Evolutionary conservation across 2,113 vertebrate genomes (phyloP), one percentile per base, ranked within the genome.

Genomic region (Cebidichthys violaceus): DNA sequence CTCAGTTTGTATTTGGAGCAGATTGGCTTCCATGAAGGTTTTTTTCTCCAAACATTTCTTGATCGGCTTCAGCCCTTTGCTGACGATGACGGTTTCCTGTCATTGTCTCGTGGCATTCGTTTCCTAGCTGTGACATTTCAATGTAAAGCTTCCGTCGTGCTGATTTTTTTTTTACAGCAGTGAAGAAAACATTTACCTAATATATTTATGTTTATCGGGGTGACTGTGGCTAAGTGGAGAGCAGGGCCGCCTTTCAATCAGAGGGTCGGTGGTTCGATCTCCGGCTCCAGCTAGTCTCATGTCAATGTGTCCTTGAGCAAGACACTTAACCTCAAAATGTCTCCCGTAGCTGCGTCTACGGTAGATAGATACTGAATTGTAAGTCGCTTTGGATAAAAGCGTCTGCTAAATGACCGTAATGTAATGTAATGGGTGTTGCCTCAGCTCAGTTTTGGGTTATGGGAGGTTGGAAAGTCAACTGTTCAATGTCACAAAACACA

Each of bases 81-180:
- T 70, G 29, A 52, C 43, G 1, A 10, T 67, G 37, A 18, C 9
- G 35, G 57, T 55, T 84, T 90, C 77, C 83, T 68, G 39, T 67
- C 72, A 84, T 84, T 82, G 80, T 83, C 27, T 64, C 24, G 35
- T 86, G 82, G 54, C 62, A 20, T 75, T 66, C 35, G 72, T 90
- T 81, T 86, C 74, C 57, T 70, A 64, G 27, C 61, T 57, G 31
- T 73, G 57, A 41, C 33, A 59, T 84, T 80, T 68, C 4, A 67
- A 61, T 74, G n/a, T 79, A 79, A 82, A 29, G 55, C 17, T 15
- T 39, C 77, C 10, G 3, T 6, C n/a, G 15, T 10, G 17, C 14
- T 45, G 70, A 71, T n/a, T 75, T 39, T 52, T 52, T 18, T 22
- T 22, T 57, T 24, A 60, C 41, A 31, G 18, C 6, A 7, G 18